phyloP scores from a whole-genome alignment of 2,113 vertebrate genomes.

The Phrynocephalus versicolor region DNA sequence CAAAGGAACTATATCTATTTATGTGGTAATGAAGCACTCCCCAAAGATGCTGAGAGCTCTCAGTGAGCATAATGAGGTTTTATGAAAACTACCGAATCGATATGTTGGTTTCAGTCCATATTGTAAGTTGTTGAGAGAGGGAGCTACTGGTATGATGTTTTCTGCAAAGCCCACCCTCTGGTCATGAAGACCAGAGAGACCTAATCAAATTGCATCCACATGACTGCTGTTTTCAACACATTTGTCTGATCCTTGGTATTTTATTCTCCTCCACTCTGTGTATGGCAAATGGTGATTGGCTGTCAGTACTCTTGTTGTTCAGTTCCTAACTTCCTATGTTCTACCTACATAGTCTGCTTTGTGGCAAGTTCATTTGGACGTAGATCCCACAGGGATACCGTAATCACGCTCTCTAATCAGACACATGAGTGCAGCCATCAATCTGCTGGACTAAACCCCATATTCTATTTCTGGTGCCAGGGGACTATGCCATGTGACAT shows the following conservation, averaged over 20 bases:
- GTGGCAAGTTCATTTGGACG: not conserved
- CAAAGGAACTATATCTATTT: not conserved
- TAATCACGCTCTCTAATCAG: no score
- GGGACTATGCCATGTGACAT: not conserved
- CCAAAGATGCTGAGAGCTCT: not conserved
- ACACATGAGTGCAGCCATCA: no score
- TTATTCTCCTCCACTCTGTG: not conserved
- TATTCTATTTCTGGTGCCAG: not conserved
- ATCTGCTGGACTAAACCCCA: not conserved
- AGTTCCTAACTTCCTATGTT: not conserved
- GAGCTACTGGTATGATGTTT: not conserved
- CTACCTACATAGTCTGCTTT: no score
- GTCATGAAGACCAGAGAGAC: not conserved
- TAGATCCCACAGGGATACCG: not conserved
- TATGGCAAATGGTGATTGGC: not conserved
- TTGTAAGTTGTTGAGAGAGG: not conserved
- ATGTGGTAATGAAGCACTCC: slow-evolving; percentile 18
- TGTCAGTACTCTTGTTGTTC: not conserved
- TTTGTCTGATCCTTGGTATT: not conserved
- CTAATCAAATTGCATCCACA: not conserved
- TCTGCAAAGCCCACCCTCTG: not conserved
- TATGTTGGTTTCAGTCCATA: slow-evolving; percentile 7
- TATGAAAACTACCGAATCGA: slow-evolving; percentile 17
- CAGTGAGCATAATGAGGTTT: slow-evolving; percentile 12
- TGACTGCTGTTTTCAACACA: not conserved